Percentiles rank a stretch among this genome's conserved stretches.
These are phyloP conservation scores for Lepidonotus clava DNA, from an alignment of 2,888 invertebrate genomes.

Conservation along the genomic window DNA sequence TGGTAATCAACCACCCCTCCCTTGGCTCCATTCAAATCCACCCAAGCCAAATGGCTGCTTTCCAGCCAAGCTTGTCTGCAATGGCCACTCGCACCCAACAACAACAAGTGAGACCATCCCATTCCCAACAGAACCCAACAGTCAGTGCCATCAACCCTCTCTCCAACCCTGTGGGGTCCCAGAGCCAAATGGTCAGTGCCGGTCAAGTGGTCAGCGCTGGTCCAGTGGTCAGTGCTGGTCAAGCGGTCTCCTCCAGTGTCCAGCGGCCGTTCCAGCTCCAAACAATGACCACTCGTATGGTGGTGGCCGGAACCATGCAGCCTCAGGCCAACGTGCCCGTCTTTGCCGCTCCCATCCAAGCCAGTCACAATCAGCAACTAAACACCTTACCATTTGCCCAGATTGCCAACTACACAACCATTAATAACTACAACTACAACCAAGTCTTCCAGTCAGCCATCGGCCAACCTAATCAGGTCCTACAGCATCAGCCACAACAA, in stretches of 20 bases:
- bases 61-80: not conserved
- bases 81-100: not conserved
- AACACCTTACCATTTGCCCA: not conserved
- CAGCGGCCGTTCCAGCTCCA: not conserved
- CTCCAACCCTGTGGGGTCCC: not conserved
- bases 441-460: constrained; percentile 1
- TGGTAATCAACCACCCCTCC: constrained; percentile 21
- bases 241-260: not conserved
- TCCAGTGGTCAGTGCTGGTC: not conserved
- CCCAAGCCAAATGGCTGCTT: constrained; percentile 2
- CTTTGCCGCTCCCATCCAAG: not conserved
- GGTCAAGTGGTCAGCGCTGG: too few relatives aligned
- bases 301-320: not conserved
- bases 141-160: constrained; percentile 1
- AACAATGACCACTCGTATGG: constrained; percentile 15
- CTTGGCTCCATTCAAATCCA: too few relatives aligned
- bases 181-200: not conserved
- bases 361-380: not conserved
- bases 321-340: not conserved
- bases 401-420: not conserved
- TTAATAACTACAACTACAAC: constrained; percentile 35
- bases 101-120: not conserved
- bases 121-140: constrained; percentile 8
- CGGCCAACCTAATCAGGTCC: not conserved
- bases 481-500: not conserved